A percentile compares a stretch with the other conserved stretches of the same genome.
phyloP scores from a whole-genome alignment of 2,797 vertebrate genomes.

The Urocyon cinereoargenteus region DNA sequence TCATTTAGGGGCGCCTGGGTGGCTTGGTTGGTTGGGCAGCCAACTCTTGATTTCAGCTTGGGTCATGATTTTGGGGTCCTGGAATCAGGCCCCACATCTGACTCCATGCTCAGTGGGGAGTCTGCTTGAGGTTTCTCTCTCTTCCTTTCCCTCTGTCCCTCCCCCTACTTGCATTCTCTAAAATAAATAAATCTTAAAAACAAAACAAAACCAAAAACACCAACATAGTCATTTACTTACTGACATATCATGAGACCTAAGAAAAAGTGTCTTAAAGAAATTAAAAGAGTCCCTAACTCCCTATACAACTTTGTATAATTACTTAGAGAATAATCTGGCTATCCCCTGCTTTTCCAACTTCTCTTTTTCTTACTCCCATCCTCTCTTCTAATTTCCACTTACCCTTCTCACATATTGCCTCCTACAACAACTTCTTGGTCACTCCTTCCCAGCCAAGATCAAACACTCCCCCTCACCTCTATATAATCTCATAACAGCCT shows the following conservation, averaged over 20 bases:
- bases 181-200: background rate
- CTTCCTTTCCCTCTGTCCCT: background rate
- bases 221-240: background rate
- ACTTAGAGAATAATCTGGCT: background rate
- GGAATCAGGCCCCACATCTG: background rate
- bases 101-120: background rate
- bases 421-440: background rate
- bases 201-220: too few species aligned
- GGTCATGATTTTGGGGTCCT: background rate
- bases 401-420: background rate
- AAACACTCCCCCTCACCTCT: background rate
- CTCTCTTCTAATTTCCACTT: background rate
- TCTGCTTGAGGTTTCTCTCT: background rate
- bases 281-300: background rate
- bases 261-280: background rate
- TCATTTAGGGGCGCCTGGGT: background rate
- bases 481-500: background rate
- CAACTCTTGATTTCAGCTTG: background rate
- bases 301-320: background rate
- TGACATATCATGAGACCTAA: background rate
- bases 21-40: background rate
- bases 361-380: background rate
- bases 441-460: background rate
- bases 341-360: background rate
- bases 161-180: background rate